These are phyloP conservation scores for Enteromius fasciolatus DNA, from an alignment of 2,797 vertebrate species.

Conservation along the genomic window DNA sequence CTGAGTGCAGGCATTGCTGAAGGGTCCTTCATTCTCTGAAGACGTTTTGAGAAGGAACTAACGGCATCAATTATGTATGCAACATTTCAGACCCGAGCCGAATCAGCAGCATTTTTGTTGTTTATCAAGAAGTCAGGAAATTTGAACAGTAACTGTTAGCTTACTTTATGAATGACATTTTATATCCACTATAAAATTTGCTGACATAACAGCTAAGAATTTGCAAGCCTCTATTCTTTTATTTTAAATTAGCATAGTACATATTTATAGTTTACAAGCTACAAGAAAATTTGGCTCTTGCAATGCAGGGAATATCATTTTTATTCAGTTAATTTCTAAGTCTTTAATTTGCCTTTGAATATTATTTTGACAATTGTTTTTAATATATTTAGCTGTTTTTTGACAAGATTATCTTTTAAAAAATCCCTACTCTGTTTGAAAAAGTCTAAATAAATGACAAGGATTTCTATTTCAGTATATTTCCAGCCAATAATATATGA, in stretches of 20 bases:
- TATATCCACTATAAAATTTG: background rate
- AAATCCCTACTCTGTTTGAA: background rate
- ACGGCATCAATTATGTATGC: conserved; percentile 79
- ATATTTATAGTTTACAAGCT: conserved; percentile 1
- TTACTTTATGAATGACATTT: background rate
- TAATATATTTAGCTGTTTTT: background rate
- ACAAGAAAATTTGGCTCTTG: background rate
- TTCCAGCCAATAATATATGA: background rate
- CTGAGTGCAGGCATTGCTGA: conserved; percentile 83
- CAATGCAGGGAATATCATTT: background rate
- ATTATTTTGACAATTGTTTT: background rate
- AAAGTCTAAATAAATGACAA: background rate
- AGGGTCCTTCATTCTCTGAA: conserved; percentile 80
- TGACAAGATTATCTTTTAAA: background rate
- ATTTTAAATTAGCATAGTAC: background rate
- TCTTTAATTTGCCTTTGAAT: background rate
- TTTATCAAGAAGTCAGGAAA: conserved; percentile 1
- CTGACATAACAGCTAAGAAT: background rate
- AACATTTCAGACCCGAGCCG: conserved; percentile 73
- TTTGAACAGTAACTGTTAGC: background rate
- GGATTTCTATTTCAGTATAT: background rate
- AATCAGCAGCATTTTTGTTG: conserved; percentile 58
- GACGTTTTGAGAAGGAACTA: conserved; percentile 80
- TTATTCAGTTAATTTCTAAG: background rate
- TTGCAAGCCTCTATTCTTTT: background rate